Conservation (phyloP, 2,113 vertebrate genomes). For the Sialia sialis region DNA sequence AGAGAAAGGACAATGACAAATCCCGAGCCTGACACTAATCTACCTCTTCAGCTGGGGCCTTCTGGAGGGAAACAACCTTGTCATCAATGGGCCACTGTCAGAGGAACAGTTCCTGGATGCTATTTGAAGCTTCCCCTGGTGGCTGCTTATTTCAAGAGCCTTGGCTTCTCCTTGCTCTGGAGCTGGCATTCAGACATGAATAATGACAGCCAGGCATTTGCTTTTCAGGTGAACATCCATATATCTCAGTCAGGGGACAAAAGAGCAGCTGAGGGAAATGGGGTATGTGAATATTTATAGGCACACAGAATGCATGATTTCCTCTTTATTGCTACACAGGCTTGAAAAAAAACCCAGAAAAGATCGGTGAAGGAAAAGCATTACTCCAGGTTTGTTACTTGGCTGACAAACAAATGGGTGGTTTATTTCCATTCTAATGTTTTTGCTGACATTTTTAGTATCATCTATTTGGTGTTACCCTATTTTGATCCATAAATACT, state of each 20-base stretch:
- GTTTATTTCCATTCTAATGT: slow-evolving; percentile 12
- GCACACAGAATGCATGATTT: slow-evolving; percentile 29
- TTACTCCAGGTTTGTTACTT: slow-evolving; percentile 15
- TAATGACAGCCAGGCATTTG: slow-evolving; percentile 29
- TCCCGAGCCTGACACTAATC: background rate
- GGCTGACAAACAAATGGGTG: slow-evolving; percentile 11
- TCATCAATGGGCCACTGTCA: background rate
- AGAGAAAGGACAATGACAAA: background rate
- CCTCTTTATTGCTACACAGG: background rate
- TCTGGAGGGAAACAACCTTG: background rate
- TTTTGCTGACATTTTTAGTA: slow-evolving; percentile 11
- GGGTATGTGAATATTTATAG: slow-evolving; percentile 8
- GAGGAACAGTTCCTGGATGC: background rate
- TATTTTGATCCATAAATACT: slow-evolving; percentile 39
- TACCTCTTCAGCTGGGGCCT: background rate
- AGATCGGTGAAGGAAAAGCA: background rate
- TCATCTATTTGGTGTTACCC: background rate
- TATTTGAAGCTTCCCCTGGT: background rate
- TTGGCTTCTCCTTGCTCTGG: slow-evolving; percentile 2
- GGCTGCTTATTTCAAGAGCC: background rate
- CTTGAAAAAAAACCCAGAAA: background rate
- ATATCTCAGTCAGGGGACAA: slow-evolving; percentile 11
- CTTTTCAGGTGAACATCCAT: slow-evolving; percentile 44
- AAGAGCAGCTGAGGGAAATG: background rate
- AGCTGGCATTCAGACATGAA: slow-evolving; percentile 20